These are phyloP conservation scores for Alosa sapidissima DNA, from an alignment of 2,797 vertebrate genomes.

Conservation along the genomic window DNA sequence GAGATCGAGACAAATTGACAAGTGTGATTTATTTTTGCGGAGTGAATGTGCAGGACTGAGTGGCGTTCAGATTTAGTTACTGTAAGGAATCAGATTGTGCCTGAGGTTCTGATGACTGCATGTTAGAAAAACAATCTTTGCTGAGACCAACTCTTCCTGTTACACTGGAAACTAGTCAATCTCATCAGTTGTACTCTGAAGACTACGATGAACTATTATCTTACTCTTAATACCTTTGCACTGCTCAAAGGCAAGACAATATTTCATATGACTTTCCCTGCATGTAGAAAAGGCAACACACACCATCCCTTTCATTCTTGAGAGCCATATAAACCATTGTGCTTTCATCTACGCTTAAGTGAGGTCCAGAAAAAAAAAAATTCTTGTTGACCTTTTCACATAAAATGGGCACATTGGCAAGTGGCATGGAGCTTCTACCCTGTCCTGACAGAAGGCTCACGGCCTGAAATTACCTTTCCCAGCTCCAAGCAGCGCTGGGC, in stretches of 20 bases:
- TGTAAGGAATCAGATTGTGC: background rate
- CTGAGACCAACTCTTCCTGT: background rate
- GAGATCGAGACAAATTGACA: too few relatives aligned
- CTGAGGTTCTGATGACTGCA: background rate
- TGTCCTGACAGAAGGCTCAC: background rate
- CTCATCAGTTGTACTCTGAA: too few relatives aligned
- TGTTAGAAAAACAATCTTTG: background rate
- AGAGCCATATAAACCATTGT: background rate
- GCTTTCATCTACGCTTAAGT: background rate
- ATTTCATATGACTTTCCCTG: background rate
- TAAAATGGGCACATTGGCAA: background rate
- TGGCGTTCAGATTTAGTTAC: background rate
- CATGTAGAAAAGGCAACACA: background rate
- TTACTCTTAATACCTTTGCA: background rate
- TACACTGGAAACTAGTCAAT: background rate
- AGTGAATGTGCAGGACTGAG: background rate
- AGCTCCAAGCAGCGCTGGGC: background rate
- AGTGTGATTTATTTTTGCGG: too few relatives aligned
- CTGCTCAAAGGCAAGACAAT: background rate
- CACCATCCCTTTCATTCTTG: background rate
- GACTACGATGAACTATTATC: background rate
- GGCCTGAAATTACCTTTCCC: background rate
- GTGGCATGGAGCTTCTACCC: background rate
- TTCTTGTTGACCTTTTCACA: background rate
- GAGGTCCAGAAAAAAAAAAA: background rate